Evolutionary conservation across 2,113 vertebrate genomes (phyloP).

Genomic region (Mustela lutreola): DNA sequence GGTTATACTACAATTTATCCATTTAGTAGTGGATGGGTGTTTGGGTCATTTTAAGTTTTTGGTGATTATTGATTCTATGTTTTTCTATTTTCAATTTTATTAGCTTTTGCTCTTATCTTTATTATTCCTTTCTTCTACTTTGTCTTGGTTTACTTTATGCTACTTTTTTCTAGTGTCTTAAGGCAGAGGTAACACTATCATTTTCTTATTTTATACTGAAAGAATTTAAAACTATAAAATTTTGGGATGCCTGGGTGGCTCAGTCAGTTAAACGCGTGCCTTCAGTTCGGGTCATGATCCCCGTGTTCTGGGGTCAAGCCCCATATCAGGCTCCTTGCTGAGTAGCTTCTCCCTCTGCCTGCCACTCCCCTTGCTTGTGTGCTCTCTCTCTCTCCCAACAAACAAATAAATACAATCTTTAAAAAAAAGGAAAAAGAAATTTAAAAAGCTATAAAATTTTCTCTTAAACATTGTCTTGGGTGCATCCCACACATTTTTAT

Average conservation of each 20-base stretch:
- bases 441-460: not conserved
- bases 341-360: too few relatives aligned
- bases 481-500: not conserved
- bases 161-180: not conserved
- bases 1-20: not conserved
- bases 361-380: too few relatives aligned
- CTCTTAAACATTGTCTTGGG: not conserved
- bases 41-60: not conserved
- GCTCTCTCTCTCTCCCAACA: too few relatives aligned
- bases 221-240: not conserved
- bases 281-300: too few relatives aligned
- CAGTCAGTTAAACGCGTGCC: too few relatives aligned
- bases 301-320: too few relatives aligned
- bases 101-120: not conserved
- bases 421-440: too few relatives aligned
- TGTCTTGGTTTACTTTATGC: not conserved
- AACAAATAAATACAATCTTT: not conserved
- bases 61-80: not conserved
- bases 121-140: not conserved
- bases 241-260: too few relatives aligned
- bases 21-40: not conserved
- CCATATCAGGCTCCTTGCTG: too few relatives aligned
- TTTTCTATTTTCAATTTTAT: not conserved
- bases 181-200: not conserved
- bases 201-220: not conserved